Conservation (phyloP, 2,113 vertebrate genomes). For the Hypanus sabinus region DNA sequence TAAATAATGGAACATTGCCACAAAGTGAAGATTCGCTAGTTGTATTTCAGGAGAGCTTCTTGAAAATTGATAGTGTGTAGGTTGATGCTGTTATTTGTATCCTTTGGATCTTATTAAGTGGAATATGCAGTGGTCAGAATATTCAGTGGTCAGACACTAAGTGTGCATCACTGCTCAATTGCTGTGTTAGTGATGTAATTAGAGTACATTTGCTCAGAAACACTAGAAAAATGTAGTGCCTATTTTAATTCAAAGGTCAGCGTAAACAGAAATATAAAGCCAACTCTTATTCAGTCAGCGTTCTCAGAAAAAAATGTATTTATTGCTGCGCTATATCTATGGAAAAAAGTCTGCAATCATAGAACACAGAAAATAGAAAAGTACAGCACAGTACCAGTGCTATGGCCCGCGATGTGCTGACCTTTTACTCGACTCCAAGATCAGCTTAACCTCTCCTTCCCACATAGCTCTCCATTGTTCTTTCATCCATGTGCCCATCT, state of each 20-base stretch:
- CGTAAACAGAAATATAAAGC: constrained; percentile 23
- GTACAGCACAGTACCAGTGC: too few species aligned
- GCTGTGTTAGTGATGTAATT: constrained; percentile 15
- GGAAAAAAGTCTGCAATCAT: constrained; percentile 3
- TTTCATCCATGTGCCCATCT: too few species aligned
- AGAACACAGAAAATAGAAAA: background rate
- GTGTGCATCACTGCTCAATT: constrained; percentile 22
- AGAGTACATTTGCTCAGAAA: constrained; percentile 36
- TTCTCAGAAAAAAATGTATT: constrained; percentile 17
- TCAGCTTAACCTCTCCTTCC: too few species aligned
- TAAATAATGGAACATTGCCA: background rate
- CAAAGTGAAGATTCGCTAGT: background rate
- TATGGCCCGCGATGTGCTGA: too few species aligned
- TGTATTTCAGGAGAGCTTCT: constrained; percentile 29
- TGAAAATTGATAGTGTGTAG: constrained; percentile 29
- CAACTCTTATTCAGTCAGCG: background rate
- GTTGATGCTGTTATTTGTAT: constrained; percentile 20
- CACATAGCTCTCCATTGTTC: too few species aligned
- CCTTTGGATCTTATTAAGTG: constrained; percentile 32
- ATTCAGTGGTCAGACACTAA: constrained; percentile 20
- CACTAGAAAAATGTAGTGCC: constrained; percentile 35
- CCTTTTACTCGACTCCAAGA: too few species aligned
- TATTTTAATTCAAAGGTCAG: constrained; percentile 29
- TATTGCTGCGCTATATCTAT: background rate
- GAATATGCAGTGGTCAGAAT: constrained; percentile 21